These are phyloP conservation scores for Hydraecia micacea DNA, from an alignment of 2,888 invertebrate genomes.

Conservation along the genomic window DNA sequence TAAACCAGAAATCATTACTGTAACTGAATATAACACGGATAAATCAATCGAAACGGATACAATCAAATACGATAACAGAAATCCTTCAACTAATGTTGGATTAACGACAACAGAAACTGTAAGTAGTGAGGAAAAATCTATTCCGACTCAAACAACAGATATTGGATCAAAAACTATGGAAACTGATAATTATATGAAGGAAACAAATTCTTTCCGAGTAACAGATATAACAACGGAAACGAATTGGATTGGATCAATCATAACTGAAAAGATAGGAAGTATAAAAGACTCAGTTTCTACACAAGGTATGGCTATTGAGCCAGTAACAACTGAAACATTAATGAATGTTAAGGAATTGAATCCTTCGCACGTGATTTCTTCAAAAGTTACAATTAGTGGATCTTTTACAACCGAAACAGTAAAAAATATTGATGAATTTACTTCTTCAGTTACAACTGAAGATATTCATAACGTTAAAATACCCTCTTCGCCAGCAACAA, in stretches of 20 bases:
- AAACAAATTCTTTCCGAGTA: slow-evolving; percentile 14
- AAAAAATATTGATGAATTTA: slow-evolving; percentile 5
- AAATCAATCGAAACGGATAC: slow-evolving; percentile 3
- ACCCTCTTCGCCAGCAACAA: not conserved
- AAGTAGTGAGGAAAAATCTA: slow-evolving; percentile 11
- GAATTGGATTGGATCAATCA: not conserved
- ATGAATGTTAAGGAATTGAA: not conserved
- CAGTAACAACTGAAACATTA: slow-evolving; percentile 24
- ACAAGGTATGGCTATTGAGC: not conserved
- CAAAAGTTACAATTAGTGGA: slow-evolving; percentile 12
- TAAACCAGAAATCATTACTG: slow-evolving; percentile 9
- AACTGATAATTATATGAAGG: slow-evolving; percentile 32
- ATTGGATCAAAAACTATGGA: slow-evolving; percentile 16
- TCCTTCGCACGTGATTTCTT: slow-evolving; percentile 2
- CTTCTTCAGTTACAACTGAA: slow-evolving; percentile 9
- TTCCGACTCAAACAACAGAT: slow-evolving; percentile 1
- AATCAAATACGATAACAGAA: not conserved
- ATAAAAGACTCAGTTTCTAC: not conserved
- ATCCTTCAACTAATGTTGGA: not conserved
- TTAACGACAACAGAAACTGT: slow-evolving; percentile 15
- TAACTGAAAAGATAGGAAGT: slow-evolving; percentile 11
- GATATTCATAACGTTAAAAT: slow-evolving; percentile 5
- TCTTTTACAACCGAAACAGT: slow-evolving; percentile 19
- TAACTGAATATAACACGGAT: slow-evolving; percentile 38
- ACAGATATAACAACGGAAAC: slow-evolving; percentile 19